Evolutionary conservation across 2,888 invertebrate species (phyloP).

Genomic region (Hanleya hanleyi): DNA sequence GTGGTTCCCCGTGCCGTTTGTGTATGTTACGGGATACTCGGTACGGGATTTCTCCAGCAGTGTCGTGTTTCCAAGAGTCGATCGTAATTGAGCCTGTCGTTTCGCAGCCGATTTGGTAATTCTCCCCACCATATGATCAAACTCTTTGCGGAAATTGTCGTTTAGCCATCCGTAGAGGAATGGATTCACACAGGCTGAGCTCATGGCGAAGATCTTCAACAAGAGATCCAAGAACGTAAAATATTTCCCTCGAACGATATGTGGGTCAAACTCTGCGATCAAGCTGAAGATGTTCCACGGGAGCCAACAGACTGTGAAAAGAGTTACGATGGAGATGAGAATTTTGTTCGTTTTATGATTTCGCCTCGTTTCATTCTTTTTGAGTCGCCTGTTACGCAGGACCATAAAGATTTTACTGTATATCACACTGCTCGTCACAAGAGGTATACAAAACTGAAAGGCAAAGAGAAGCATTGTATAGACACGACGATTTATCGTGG

Average conservation of each 20-base stretch:
- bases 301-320: conserved; percentile 70
- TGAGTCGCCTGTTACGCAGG: conserved; percentile 56
- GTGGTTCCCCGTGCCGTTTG: not conserved
- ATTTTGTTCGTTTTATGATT: conserved; percentile 65
- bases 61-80: not conserved
- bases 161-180: conserved; percentile 73
- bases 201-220: conserved; percentile 69
- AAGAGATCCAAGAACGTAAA: conserved; percentile 63
- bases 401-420: conserved; percentile 64
- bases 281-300: conserved; percentile 69
- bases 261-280: conserved; percentile 57
- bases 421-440: conserved; percentile 59
- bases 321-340: conserved; percentile 65
- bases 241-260: conserved; percentile 53
- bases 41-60: not conserved
- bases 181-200: conserved; percentile 72
- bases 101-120: conserved; percentile 13
- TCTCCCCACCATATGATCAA: conserved; percentile 49
- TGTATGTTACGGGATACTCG: not conserved
- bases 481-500: conserved; percentile 40
- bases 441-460: conserved; percentile 66
- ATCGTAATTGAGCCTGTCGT: not conserved
- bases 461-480: conserved; percentile 63
- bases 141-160: conserved; percentile 69
- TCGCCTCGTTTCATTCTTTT: conserved; percentile 52